Base-by-base conservation (phyloP, 2,888 invertebrate species). In the Cataglyphis albicans region DNA sequence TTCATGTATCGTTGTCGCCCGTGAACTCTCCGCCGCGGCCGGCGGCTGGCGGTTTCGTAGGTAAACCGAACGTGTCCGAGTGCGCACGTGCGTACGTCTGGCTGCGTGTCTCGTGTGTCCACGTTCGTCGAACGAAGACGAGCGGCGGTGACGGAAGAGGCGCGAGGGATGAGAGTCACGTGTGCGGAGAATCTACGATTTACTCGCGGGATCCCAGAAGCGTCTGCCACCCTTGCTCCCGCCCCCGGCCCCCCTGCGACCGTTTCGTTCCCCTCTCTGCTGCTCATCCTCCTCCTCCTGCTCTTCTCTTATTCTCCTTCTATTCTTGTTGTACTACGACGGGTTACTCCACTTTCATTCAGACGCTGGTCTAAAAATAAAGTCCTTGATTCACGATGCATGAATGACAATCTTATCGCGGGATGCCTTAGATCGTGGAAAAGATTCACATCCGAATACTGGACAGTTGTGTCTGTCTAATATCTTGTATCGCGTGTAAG, bases 271-370 rank as follows among this genome's bases (percentile, higher is more conserved):
- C 25, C 82, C 81, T 86, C 87, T 83, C 84, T n/a, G 44, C 81
- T 84, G 52, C 52, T 52, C 52, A 52, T 74, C 75, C 68, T 72
- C 70, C 85, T 72, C 75, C 83, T 61, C 70, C 85, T 75, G 3
- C 67, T 35, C 72, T 83, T 81, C 70, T 87, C 86, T 88, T 88
- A 88, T 86, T 89, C 89, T 82, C 68, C 82, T 83, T 63, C 83
- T 76, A 81, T 72, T 83, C 82, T 67, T 86, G 73, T 82, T 76
- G 78, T 87, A 89, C 90, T 90, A 89, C 90, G 90, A 91, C 91
- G 91, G 90, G 89, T 91, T 92, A 92, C 93, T 93, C 93, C 91
- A 93, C 93, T 93, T 94, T 93, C 94, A 94, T 94, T 94, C 93
- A 92, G 92, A 83, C 90, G 89, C 89, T 89, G 29, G 90, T 93